Conservation (phyloP, 2,113 vertebrate genomes). For the Tetraodon nigroviridis region DNA sequence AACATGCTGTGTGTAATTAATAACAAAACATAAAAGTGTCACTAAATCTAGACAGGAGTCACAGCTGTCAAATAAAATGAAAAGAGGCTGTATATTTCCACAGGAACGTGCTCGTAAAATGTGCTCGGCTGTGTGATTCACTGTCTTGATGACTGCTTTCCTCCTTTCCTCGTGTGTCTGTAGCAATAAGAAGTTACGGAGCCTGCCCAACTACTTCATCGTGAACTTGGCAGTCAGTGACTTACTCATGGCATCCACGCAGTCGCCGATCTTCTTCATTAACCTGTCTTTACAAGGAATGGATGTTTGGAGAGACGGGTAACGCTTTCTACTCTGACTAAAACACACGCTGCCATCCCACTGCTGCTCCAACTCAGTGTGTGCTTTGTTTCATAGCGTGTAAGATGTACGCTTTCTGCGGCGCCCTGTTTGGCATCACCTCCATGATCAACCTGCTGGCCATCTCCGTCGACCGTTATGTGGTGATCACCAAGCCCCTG, state of each 20-base stretch:
- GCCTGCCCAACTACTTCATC: constrained; percentile 85
- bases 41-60: too few species aligned
- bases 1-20: not conserved
- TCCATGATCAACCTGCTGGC: constrained; percentile 92
- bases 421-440: constrained; percentile 88
- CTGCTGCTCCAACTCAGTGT: not conserved
- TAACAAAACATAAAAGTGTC: too few species aligned
- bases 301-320: constrained; percentile 91
- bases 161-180: constrained; percentile 2
- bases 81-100: too few species aligned
- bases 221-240: constrained; percentile 88
- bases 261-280: constrained; percentile 88
- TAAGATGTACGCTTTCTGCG: constrained; percentile 91
- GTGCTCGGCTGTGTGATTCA: not conserved
- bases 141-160: not conserved
- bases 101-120: not conserved
- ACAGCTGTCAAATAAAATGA: too few species aligned
- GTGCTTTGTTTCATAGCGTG: constrained; percentile 73
- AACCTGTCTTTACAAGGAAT: constrained; percentile 85
- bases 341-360: not conserved
- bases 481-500: constrained; percentile 90
- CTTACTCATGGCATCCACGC: constrained; percentile 90
- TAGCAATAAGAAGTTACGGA: constrained; percentile 86
- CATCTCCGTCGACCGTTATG: constrained; percentile 89
- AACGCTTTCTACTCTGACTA: constrained; percentile 1